Base-by-base conservation (phyloP, 2,888 invertebrate genomes). In the Tortrix viridana region DNA sequence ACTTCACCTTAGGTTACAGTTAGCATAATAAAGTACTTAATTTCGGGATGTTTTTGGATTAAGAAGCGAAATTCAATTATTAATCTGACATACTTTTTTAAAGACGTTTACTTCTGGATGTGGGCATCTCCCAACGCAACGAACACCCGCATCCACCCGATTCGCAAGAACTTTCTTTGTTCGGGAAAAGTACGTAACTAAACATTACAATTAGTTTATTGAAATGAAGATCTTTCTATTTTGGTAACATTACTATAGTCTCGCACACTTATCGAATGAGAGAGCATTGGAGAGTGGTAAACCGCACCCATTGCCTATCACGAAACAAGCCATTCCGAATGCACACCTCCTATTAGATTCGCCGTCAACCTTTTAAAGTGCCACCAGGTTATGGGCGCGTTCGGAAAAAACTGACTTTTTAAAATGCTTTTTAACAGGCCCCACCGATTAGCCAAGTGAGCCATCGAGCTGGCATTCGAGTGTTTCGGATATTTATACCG, bases 391-490 rank as follows among this genome's bases (percentile, higher is more conserved):
- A 80, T 81, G 81, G 84, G 83, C 77, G 81, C 74, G 79, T 81
- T 81, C 68, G 69, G 71, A 74, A 80, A 80, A 82, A 83, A 81
- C 80, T 76, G 73, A 75, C 80, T 76, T 79, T 77, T 77, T 82
- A 82, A 56, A 61, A 62, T 52, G 56, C 81, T 78, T 70, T 81
- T 80, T 77, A 76, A 81, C 80, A 77, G 75, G 78, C 81, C 76
- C 77, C 74, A 74, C 74, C 87, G 87, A 90, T 91, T 90, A 89
- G 88, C 90, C 89, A 89, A 90, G 89, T 91, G 89, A 90, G 88
- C 88, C 89, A 91, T 89, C 82, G 85, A 76, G 75, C 77, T 81
- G 88, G 90, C 69, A 91, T 89, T 89, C 87, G 88, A 90, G 89
- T 89, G 89, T 81, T 85, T 81, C 68, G 79, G 77, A 88, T 87